Evolutionary conservation across 2,113 vertebrate genomes (phyloP).

Genomic region (Australoheros scitulus): DNA sequence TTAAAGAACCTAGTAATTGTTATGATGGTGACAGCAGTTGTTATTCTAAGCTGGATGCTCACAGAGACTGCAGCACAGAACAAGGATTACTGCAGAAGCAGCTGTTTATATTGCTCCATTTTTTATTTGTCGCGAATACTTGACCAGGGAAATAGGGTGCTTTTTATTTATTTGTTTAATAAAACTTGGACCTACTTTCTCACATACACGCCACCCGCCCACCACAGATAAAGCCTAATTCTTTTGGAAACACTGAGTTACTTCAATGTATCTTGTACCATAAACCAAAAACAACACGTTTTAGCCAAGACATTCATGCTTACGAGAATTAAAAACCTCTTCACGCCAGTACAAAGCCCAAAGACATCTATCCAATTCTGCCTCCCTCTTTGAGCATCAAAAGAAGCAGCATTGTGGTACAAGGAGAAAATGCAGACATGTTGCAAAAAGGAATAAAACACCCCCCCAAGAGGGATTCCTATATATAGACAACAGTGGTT

Average conservation of each 20-base stretch:
- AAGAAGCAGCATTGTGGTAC: constrained; percentile 21
- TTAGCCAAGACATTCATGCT: background rate
- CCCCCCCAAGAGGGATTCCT: constrained; percentile 4
- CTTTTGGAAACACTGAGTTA: background rate
- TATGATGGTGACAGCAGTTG: background rate
- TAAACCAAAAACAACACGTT: background rate
- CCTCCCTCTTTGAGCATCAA: constrained; percentile 38
- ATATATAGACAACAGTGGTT: constrained; percentile 47
- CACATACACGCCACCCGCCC: background rate
- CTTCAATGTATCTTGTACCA: background rate
- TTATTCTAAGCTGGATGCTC: background rate
- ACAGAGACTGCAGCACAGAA: fast-evolving
- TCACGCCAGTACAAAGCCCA: background rate
- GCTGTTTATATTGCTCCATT: background rate
- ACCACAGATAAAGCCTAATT: background rate
- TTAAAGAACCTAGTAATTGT: background rate
- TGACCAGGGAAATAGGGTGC: background rate
- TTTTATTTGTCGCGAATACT: background rate
- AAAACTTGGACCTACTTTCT: background rate
- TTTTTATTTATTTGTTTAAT: background rate
- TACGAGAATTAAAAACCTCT: constrained; percentile 18
- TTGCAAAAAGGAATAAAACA: constrained; percentile 38
- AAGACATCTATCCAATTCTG: constrained; percentile 13
- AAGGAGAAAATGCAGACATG: constrained; percentile 11
- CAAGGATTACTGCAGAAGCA: background rate